These are phyloP conservation scores for Neostethus bicornis DNA, from an alignment of 2,797 vertebrate species.

Conservation along the genomic window DNA sequence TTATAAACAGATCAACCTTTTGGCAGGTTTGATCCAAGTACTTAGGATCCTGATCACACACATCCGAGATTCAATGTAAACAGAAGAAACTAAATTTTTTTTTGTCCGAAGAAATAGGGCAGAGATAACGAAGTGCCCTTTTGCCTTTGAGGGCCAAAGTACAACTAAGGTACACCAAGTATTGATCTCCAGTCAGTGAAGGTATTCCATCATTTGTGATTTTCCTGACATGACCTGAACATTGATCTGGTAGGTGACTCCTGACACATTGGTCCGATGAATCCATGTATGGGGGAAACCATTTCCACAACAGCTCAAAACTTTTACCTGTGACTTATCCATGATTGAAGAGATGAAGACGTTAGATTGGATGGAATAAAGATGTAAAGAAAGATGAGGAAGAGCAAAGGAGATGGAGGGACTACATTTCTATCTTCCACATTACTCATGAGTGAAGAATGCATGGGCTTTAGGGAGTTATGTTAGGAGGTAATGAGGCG, in stretches of 20 bases:
- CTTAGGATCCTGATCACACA: too few species aligned
- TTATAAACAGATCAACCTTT: too few species aligned
- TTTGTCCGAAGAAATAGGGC: too few species aligned
- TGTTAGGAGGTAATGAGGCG: constrained; percentile 57
- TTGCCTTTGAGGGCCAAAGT: too few species aligned
- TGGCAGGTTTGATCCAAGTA: too few species aligned
- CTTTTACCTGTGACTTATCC: constrained; percentile 35
- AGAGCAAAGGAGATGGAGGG: constrained; percentile 22
- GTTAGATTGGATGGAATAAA: constrained; percentile 44
- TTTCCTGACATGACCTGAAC: constrained; percentile 46
- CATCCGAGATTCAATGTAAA: too few species aligned
- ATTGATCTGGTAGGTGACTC: constrained; percentile 13
- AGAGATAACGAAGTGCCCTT: too few species aligned
- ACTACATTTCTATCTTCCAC: constrained; percentile 41
- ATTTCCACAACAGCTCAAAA: constrained; percentile 1
- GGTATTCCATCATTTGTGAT: too few species aligned
- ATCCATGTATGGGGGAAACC: constrained; percentile 11
- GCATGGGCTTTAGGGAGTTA: constrained; percentile 42
- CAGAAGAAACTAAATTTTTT: too few species aligned
- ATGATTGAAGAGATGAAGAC: constrained; percentile 39
- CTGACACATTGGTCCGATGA: constrained; percentile 13
- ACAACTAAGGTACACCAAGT: too few species aligned
- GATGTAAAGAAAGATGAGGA: constrained; percentile 19
- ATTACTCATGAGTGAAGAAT: constrained; percentile 68
- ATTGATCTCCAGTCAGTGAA: too few species aligned